Evolutionary conservation across 2,113 vertebrate genomes (phyloP).

Genomic region (Saguinus midas): DNA sequence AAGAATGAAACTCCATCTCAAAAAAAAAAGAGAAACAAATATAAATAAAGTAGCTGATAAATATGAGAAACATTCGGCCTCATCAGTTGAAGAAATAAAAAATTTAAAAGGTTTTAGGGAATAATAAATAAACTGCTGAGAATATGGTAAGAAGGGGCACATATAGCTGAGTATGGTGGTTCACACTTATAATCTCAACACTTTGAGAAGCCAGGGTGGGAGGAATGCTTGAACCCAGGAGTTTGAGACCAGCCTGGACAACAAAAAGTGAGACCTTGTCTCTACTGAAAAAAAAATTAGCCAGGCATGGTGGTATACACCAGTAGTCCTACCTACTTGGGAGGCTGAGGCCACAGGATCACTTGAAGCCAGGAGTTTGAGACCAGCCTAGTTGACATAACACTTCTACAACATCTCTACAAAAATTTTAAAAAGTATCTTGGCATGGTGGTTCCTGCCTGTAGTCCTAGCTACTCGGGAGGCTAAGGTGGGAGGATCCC

Average conservation of each 20-base stretch:
- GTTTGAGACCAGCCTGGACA: not conserved
- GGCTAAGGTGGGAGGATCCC: too few relatives aligned
- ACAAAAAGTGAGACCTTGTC: not conserved
- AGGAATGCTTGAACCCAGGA: not conserved
- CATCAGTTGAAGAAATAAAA: not conserved
- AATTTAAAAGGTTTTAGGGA: not conserved
- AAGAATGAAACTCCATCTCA: too few relatives aligned
- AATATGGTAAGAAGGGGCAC: not conserved
- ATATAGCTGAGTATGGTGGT: not conserved
- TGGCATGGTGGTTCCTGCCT: too few relatives aligned
- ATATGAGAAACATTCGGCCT: not conserved
- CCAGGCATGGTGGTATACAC: not conserved
- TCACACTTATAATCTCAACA: not conserved
- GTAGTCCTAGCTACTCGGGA: too few relatives aligned
- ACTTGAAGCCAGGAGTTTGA: not conserved
- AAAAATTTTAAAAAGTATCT: too few relatives aligned
- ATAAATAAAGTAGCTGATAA: not conserved
- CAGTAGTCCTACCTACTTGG: not conserved
- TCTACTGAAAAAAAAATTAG: not conserved
- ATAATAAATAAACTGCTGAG: not conserved
- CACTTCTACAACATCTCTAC: too few relatives aligned
- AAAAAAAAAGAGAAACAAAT: too few relatives aligned
- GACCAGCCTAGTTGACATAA: not conserved
- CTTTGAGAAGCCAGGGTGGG: not conserved
- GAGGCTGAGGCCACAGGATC: not conserved